phyloP scores from a whole-genome alignment of 2,113 vertebrate genomes.

The Pterocles burchelli region DNA sequence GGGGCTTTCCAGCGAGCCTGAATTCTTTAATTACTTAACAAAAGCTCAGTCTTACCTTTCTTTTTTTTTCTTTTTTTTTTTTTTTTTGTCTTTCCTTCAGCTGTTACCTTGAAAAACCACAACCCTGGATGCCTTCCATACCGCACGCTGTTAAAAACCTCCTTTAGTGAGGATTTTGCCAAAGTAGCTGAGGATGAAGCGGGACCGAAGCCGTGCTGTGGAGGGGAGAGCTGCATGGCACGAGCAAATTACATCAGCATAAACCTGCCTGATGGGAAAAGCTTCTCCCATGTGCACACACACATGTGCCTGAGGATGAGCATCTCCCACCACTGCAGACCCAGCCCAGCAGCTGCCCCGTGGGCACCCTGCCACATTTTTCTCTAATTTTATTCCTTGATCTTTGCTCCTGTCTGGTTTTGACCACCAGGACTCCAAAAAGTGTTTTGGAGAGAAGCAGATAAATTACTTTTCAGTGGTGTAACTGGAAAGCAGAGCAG shows the following conservation, averaged over 20 bases:
- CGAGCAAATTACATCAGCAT: rapidly evolving
- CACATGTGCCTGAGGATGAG: rapidly evolving
- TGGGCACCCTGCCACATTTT: rapidly evolving
- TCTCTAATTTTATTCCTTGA: rapidly evolving
- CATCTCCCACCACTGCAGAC: background rate
- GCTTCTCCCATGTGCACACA: background rate
- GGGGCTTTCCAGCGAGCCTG: slow-evolving; percentile 32
- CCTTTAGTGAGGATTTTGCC: background rate
- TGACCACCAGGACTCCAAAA: background rate
- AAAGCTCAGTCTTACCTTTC: background rate
- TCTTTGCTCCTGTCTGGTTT: background rate
- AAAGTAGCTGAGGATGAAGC: background rate
- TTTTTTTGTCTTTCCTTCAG: background rate
- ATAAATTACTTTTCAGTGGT: background rate
- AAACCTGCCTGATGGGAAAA: background rate
- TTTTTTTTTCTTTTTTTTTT: too few species aligned
- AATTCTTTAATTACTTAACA: slow-evolving; percentile 62
- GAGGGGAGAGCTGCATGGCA: background rate
- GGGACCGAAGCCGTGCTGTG: rapidly evolving
- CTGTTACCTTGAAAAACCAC: slow-evolving; percentile 48
- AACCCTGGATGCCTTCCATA: slow-evolving; percentile 12
- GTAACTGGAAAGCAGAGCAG: background rate
- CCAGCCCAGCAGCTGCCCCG: background rate
- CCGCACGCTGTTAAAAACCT: background rate
- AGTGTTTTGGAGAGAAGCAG: background rate